Evolutionary conservation across 2,797 vertebrate genomes (phyloP), one percentile per base, ranked within the genome.

Genomic region (Girardinus metallicus): DNA sequence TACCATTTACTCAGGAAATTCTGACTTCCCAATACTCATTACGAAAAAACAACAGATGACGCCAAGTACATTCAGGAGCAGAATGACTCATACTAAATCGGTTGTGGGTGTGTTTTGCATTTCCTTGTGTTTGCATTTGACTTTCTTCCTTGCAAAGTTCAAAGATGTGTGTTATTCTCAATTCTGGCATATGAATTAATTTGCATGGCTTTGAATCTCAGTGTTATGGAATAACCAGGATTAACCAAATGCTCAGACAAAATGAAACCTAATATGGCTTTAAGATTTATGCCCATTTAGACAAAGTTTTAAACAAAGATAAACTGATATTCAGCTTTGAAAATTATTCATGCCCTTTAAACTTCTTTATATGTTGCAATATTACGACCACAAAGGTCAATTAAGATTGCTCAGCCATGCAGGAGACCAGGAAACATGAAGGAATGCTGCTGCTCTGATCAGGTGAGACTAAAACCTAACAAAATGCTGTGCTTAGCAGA

Each of bases 91-190:
- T 18, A 39, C 18, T 7, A 66, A 39, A 34, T 36, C 3, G 18
- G 34, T 23, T 66, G 34, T 66, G 62, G 62, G 62, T 66, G 62
- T 66, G 62, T 66, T 66, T 66, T 66, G 62, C 62, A 66, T 46
- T 26, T 44, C 70, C 41, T 46, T 31, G 70, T 29, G 41, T 46
- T 46, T 74, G 18, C 47, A 74, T 36, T 74, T 51, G 18, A 5
- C 53, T 13, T 49, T 13, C 16, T 73, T 31, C 44, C 71, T 73
- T 49, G 21, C 18, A 66, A 66, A 53, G 73, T 53, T 34, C 16
- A 49, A 73, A 49, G 29, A 8, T 36, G 16, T 66, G 62, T 39
- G 62, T 21, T 47, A 8, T 1, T 51, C 46, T 36, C 47, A 2
- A 7, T 41, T 39, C 62, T 39, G 34, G 62, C 34, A 1, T 66